These are phyloP conservation scores for Cercopithecus diana DNA, from an alignment of 2,797 vertebrate species.

Conservation along the genomic window DNA sequence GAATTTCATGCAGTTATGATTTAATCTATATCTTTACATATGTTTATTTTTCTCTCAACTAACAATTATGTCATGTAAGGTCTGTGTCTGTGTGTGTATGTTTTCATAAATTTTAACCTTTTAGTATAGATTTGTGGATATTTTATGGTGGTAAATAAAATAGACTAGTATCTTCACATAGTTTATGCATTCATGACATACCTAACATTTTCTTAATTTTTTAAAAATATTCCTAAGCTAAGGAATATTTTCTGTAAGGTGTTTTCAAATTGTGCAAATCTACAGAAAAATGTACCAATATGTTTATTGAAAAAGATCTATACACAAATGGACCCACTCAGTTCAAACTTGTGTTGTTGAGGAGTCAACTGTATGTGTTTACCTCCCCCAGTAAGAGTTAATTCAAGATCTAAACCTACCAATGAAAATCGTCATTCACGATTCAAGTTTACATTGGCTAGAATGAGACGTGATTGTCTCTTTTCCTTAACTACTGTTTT, in stretches of 20 bases:
- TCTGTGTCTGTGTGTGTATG: not conserved
- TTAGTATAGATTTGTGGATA: not conserved
- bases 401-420: not conserved
- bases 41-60: not conserved
- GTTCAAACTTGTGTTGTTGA: not conserved
- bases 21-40: not conserved
- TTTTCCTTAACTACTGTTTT: not conserved
- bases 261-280: not conserved
- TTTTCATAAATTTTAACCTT: not conserved
- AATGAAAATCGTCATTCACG: not conserved
- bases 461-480: not conserved
- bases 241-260: not conserved
- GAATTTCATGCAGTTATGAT: not conserved
- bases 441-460: not conserved
- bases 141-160: not conserved
- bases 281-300: not conserved
- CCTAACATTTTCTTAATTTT: not conserved
- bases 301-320: not conserved
- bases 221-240: no score
- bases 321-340: not conserved
- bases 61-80: not conserved
- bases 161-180: not conserved
- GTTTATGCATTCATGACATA: not conserved
- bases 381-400: not conserved
- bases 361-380: not conserved